Base-by-base conservation (phyloP, 2,797 vertebrate genomes). In the Cossypha niveicapilla region DNA sequence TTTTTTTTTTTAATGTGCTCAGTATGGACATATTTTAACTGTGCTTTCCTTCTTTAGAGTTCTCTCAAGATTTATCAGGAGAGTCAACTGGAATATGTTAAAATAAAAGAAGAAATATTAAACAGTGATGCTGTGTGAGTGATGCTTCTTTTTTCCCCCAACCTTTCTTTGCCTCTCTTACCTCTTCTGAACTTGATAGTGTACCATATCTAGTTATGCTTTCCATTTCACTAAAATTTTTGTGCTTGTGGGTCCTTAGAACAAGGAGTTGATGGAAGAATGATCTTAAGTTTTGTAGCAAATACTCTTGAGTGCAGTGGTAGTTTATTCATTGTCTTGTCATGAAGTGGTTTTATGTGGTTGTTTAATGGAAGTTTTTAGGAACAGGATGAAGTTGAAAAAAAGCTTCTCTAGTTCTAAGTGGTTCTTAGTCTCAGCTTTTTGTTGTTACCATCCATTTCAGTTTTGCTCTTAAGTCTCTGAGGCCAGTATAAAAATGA, bases 81-180 rank as follows among this genome's bases (percentile, higher is more conserved):
- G 19, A 98, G 98, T 54, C 97, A 98, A 71, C 94, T 98, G 94
- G 98, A 99, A 73, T 96, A 98, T 66, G 94, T 97, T 51, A 97
- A 94, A 65, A 92, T 99, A 39, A 98, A 98, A 92, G 98, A 98
- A 72, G 98, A 99, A 93, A 98, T 98, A 91, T 72, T 90, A 65
- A 98, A 96, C 85, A 97, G 95, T 44, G 91, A 98, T 77, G 97
- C 95, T 81, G 72, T 97, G 99, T 99, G 97, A 98, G 99, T 98
- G 30, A 39, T 60, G 8, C 19, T 53, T 70, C 61, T 51, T 75
- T 41, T 67, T 68, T 50, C 25, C 47, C 44, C 47, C 41, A 44
- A 10, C 18, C 11, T 77, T 86, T 65, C 15, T 53, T 74, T 71
- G 13, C 18, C 3, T 5, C 19, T 27, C 12, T 79, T 85, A 37